phyloP scores from a whole-genome alignment of 2,797 vertebrate genomes.

The Diglossa cyanea region DNA sequence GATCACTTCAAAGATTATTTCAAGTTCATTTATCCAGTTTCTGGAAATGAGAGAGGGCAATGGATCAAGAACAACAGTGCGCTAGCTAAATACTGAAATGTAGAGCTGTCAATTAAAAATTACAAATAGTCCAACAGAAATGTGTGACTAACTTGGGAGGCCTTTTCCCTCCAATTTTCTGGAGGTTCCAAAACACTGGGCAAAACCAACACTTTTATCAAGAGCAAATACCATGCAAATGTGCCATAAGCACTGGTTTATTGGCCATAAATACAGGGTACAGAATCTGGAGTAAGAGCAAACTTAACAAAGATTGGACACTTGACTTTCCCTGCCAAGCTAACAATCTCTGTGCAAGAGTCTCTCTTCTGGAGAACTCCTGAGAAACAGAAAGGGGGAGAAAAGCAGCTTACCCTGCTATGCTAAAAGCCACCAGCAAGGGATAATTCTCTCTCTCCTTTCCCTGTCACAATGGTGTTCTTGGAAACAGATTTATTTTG shows the following conservation, averaged over 20 bases:
- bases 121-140: neutral
- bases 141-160: rapidly evolving
- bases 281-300: neutral
- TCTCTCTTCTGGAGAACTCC: neutral
- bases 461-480: neutral
- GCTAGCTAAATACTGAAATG: rapidly evolving
- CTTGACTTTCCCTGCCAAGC: neutral
- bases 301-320: neutral
- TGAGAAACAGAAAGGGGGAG: neutral
- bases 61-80: neutral
- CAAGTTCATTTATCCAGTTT: neutral
- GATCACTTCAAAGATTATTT: neutral
- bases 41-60: neutral
- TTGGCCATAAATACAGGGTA: neutral
- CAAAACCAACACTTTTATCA: neutral
- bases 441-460: neutral
- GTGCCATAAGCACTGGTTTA: neutral
- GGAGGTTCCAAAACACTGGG: neutral
- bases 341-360: neutral
- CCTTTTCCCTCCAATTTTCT: neutral
- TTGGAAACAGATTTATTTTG: conserved; percentile 32
- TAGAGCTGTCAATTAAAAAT: neutral
- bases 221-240: neutral
- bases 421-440: neutral
- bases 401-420: neutral